Conservation (phyloP, 1,140 invertebrate species). For the Ostrea edulis region DNA sequence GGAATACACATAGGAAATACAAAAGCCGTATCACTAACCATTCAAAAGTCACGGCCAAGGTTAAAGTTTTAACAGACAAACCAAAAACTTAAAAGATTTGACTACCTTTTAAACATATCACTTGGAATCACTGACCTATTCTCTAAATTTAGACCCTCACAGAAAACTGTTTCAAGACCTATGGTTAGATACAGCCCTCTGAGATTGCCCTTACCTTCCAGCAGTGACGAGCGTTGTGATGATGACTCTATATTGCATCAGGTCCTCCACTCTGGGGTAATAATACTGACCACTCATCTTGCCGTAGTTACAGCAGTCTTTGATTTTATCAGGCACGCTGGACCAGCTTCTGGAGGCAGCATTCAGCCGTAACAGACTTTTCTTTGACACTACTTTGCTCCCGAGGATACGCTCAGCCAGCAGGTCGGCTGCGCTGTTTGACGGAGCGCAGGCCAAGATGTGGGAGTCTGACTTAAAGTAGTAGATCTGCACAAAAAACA, state of each 20-base stretch:
- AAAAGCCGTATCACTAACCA: too few species aligned
- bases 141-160: too few species aligned
- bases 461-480: conserved; percentile 82
- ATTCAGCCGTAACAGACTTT: conserved; percentile 68
- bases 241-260: conserved; percentile 67
- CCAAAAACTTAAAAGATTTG: too few species aligned
- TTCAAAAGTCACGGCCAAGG: too few species aligned
- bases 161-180: too few species aligned
- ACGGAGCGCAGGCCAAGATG: conserved; percentile 91
- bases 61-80: too few species aligned
- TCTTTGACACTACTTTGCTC: conserved; percentile 50
- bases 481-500: conserved; percentile 85
- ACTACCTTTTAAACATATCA: too few species aligned
- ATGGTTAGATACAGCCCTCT: too few species aligned
- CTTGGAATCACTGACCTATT: too few species aligned
- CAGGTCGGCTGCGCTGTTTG: conserved; percentile 92
- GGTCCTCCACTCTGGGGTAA: conserved; percentile 64
- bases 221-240: conserved; percentile 70
- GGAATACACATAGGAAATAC: too few species aligned
- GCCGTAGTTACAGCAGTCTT: conserved; percentile 63
- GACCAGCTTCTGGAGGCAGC: conserved; percentile 65
- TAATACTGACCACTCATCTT: conserved; percentile 53
- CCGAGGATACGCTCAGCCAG: conserved; percentile 65
- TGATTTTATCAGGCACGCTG: conserved; percentile 63
- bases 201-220: conserved; percentile 65